Evolutionary conservation across 2,113 vertebrate species (phyloP), one percentile per base, ranked within the genome.

Genomic region (Chaenocephalus aceratus): DNA sequence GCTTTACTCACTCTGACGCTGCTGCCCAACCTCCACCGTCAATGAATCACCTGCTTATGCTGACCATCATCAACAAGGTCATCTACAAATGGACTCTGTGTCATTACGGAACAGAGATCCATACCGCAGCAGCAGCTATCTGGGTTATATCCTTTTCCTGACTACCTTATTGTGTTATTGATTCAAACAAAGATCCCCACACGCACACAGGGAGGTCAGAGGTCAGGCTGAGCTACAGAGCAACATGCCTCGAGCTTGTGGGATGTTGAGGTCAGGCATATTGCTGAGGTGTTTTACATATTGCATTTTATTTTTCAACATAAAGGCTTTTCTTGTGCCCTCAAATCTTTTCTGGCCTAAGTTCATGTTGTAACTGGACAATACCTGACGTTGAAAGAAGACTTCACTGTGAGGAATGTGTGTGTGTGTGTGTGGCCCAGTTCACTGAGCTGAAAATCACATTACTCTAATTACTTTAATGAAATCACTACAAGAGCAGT

Each of bases 31-130:
- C 49, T 57, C 1, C 56, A 57, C 23, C 30, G 9, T 8, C 67
- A 75, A 46, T 81, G 26, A 84, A 84, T 87, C 81, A 79, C 84
- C 64, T 78, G 48, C 67, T 76, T 53, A 44, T 49, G 58, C 82
- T 80, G 77, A 75, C n/a, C 48, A 8, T 41, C 54, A 82, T 77
- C 75, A 80, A 65, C 72, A 63, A 84, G 77, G 83, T 80, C 77
- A 83, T 86, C 77, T 82, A 8, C 16, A 63, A 49, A 79, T 26
- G 15, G 59, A 53, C 75, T 52, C 34, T 56, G 21, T 60, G 54
- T 69, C 56, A 63, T 61, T 70, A 49, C 16, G 36, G 59, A 23
- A 0, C 36, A 72, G 53, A 77, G 76, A 46, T 34, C 12, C 66
- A 73, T 11, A 67, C 14, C 57, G 66, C 58, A 78, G 59, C 1